Conservation (phyloP, 2,113 vertebrate genomes). For the Gadus macrocephalus region DNA sequence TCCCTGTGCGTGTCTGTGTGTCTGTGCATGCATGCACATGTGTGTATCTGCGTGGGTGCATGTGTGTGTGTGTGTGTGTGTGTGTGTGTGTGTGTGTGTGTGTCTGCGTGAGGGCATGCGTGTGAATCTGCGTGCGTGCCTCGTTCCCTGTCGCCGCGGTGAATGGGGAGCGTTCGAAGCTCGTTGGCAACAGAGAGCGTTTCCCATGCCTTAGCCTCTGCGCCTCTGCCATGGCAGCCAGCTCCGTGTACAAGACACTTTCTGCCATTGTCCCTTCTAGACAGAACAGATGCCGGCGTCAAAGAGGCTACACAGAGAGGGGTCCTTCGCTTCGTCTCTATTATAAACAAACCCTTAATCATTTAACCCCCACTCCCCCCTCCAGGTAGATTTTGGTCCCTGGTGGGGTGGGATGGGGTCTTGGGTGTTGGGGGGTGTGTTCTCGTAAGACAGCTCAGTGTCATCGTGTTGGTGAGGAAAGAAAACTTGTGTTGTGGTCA, state of each 20-base stretch:
- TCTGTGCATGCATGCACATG: slow-evolving; percentile 9
- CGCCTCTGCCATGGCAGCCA: slow-evolving; percentile 82
- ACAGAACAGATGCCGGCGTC: slow-evolving; percentile 86
- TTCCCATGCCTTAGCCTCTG: slow-evolving; percentile 86
- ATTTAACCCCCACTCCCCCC: slow-evolving; percentile 21
- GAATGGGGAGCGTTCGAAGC: slow-evolving; percentile 85
- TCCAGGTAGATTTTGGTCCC: slow-evolving; percentile 44
- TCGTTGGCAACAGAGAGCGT: slow-evolving; percentile 88
- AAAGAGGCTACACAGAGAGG: slow-evolving; percentile 75
- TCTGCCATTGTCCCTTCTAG: slow-evolving; percentile 87
- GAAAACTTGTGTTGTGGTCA: too few species aligned
- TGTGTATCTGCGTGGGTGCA: slow-evolving; percentile 21
- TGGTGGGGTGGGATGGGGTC: slow-evolving; percentile 16
- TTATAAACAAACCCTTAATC: slow-evolving; percentile 52
- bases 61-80: slow-evolving; percentile 42
- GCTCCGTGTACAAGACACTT: slow-evolving; percentile 84
- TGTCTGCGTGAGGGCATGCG: slow-evolving; percentile 41
- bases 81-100: slow-evolving; percentile 33
- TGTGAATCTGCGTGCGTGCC: slow-evolving; percentile 53
- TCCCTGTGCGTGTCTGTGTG: slow-evolving; percentile 49
- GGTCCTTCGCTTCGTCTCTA: slow-evolving; percentile 56
- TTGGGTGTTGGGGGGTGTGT: slow-evolving; percentile 23
- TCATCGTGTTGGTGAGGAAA: too few species aligned
- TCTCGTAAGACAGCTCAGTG: background rate
- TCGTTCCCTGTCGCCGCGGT: slow-evolving; percentile 73